A percentile compares a stretch with the other conserved stretches of the same genome.
phyloP scores from a whole-genome alignment of 2,113 vertebrate genomes.

The Rynchops niger region DNA sequence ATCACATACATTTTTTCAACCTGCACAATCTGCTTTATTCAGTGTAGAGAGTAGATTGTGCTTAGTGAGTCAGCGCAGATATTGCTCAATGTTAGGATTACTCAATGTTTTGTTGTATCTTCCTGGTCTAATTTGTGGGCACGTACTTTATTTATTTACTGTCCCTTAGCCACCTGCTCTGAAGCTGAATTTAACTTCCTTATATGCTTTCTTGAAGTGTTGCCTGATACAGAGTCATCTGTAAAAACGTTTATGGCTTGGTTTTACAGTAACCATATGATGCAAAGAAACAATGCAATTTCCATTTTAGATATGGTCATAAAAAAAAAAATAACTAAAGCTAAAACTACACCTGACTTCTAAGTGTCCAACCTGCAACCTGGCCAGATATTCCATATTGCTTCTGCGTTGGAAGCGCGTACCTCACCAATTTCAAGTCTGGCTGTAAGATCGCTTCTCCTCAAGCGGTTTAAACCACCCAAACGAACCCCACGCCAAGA shows the following conservation, averaged over 20 bases:
- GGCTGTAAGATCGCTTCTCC: background rate
- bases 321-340: background rate
- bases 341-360: background rate
- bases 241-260: background rate
- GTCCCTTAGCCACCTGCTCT: background rate
- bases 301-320: background rate
- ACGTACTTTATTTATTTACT: background rate
- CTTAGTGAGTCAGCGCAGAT: background rate
- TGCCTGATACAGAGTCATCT: background rate
- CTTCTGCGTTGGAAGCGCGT: background rate
- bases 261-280: background rate
- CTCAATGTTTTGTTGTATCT: background rate
- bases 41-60: background rate
- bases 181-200: slow-evolving; percentile 5
- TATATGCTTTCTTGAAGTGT: background rate
- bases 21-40: background rate
- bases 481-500: background rate
- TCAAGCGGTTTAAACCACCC: background rate
- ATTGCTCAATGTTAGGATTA: background rate
- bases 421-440: background rate
- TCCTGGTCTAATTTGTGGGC: background rate
- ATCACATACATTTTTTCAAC: background rate
- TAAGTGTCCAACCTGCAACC: background rate
- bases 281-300: background rate
- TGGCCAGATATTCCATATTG: rapidly evolving